phyloP scores from a whole-genome alignment of 2,797 vertebrate species.

The Enteromius thamalakanensis region DNA sequence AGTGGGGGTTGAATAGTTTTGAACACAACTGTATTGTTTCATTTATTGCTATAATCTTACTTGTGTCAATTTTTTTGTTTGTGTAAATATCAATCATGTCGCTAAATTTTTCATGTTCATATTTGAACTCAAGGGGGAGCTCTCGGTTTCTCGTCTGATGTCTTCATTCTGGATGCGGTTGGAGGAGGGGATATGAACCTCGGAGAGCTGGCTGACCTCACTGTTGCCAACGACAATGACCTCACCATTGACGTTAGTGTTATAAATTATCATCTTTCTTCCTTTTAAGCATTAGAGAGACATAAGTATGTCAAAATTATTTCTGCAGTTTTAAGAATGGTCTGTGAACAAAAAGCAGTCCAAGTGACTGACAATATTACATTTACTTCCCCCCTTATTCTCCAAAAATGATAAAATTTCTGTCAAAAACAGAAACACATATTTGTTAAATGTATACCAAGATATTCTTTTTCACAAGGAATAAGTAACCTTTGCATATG shows the following conservation, averaged over 20 bases:
- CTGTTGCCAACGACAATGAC: slow-evolving; percentile 91
- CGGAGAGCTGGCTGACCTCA: slow-evolving; percentile 91
- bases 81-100: neutral
- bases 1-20: no score
- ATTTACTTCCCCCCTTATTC: neutral
- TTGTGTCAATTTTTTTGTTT: neutral
- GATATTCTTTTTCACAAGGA: neutral
- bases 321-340: neutral
- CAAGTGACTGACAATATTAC: neutral
- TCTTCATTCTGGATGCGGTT: slow-evolving; percentile 90
- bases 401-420: neutral
- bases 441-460: neutral
- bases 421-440: neutral
- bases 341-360: neutral
- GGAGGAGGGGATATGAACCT: slow-evolving; percentile 90
- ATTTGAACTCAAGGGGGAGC: slow-evolving; percentile 73
- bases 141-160: slow-evolving; percentile 87
- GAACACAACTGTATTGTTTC: no score
- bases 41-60: neutral
- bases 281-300: neutral
- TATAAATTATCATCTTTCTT: neutral
- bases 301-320: neutral
- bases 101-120: neutral
- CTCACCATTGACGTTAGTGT: slow-evolving; percentile 87
- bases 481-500: neutral